Evolutionary conservation across 2,113 vertebrate species (phyloP).

Genomic region (Dicrurus megarhynchus): DNA sequence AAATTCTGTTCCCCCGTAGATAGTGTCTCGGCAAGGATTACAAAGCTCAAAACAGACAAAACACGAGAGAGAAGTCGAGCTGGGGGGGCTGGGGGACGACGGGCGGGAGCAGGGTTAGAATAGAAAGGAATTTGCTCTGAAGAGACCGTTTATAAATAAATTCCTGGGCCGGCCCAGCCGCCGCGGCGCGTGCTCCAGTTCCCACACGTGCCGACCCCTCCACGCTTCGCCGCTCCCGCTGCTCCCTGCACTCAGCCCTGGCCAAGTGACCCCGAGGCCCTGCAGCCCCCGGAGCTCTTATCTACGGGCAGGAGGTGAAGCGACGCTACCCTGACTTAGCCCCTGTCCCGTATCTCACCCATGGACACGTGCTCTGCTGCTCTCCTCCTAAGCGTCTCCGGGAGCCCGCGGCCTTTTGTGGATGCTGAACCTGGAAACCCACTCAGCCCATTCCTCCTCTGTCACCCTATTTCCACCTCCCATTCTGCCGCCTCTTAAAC

Average conservation of each 20-base stretch:
- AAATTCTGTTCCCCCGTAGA: constrained; percentile 84
- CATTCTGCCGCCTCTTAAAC: background rate
- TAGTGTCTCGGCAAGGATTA: constrained; percentile 83
- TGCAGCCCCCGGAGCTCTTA: background rate
- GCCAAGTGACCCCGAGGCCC: constrained; percentile 63
- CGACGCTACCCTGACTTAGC: background rate
- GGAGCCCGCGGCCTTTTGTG: background rate
- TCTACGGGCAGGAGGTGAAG: background rate
- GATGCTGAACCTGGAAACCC: background rate
- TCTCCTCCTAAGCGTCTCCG: background rate
- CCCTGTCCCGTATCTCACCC: background rate
- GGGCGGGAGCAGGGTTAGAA: constrained; percentile 74
- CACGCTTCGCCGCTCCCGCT: background rate
- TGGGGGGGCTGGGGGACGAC: constrained; percentile 50
- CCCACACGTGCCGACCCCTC: constrained; percentile 72
- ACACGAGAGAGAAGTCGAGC: constrained; percentile 75
- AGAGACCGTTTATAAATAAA: constrained; percentile 80
- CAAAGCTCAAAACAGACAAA: constrained; percentile 82
- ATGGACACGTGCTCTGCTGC: background rate
- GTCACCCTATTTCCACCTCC: background rate
- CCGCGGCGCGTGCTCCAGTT: constrained; percentile 72
- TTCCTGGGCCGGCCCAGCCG: constrained; percentile 65
- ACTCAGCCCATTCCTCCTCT: background rate
- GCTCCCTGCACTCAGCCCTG: background rate
- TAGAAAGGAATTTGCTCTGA: constrained; percentile 80